Evolutionary conservation across 2,113 vertebrate genomes (phyloP), one percentile per base, ranked within the genome.

Genomic region (Mormyrus iriodes): DNA sequence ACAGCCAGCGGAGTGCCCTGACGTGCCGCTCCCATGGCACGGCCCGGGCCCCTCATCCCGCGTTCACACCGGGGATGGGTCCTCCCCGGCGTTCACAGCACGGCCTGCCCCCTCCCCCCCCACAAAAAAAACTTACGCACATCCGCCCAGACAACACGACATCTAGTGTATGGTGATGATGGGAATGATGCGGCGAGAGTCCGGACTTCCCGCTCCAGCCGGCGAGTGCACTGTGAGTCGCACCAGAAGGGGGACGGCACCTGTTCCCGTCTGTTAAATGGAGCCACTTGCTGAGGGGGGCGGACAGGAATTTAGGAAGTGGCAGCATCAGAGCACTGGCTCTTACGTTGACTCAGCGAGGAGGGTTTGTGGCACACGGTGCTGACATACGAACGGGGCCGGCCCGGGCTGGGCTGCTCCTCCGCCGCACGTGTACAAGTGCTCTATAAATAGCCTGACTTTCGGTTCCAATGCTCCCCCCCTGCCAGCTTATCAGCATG

Each of bases 181-280:
- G 61, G 61, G 61, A 65, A 8, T 69, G 88, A 53, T 53, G 82
- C 35, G 65, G 61, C 69, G 87, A 73, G 21, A 65, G 85, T 44
- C 42, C 42, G 39, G 46, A 55, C 42, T 55, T 31, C 88, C 83
- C 39, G 21, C 48, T 42, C 53, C 42, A 53, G 19, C 42, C 17
- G 13, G 53, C 86, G 55, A 86, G 39, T 87, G 39, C 48, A 89
- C 86, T 48, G 88, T 53, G 86, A 84, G 86, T 39, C 87, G 65
- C 86, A 82, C 73, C 65, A 89, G 89, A 52, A 76, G 69, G 76
- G 89, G 17, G 65, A 31, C 12, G 19, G 24, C 89, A 91, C 24
- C 89, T 91, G 90, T 69, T 88, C 35, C 88, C 87, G 85, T 88
- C 76, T 84, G 12, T 90, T 83, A 88, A 88, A 44, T 24, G 82